Evolutionary conservation across 2,888 invertebrate species (phyloP), one percentile per base, ranked within the genome.

Genomic region (Polyommatus icarus): DNA sequence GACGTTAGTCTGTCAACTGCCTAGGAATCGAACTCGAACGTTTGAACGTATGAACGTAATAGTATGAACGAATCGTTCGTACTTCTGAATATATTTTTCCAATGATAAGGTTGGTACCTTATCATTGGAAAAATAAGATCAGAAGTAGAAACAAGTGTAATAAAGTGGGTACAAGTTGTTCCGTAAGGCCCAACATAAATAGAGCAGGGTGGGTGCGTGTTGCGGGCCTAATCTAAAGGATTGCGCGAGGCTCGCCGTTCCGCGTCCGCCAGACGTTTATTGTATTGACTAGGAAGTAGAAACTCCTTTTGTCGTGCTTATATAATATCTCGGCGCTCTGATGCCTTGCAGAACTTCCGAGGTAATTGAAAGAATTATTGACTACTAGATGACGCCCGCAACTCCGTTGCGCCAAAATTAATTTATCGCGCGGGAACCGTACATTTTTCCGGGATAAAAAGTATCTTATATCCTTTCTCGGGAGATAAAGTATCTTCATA

Each of bases 111-210:
- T n/a, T n/a, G 7, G 36, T 36, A 36, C 36, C 36, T 36, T 36
- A 36, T 7, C 7, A 36, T 36, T 36, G 7, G 36, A 36, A 7
- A 7, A 36, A 36, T 36, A 36, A 10, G 46, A 46, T 46, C 88
- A 90, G 90, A 91, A 86, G 18, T 91, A 91, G 90, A 89, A 92
- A 94, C 93, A 94, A 92, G 89, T 92, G 93, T 92, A 92, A 91
- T 92, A 93, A 92, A 93, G 90, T 89, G 92, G 91, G 91, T 92
- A 92, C 92, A 92, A 93, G 93, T 92, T 92, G 92, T 92, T 92
- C 90, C 89, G 89, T 90, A 89, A 88, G 72, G 90, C 87, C 89
- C 87, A 87, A 90, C 90, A 90, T 91, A 92, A 92, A 92, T 89
- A 92, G 88, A 86, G 89, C 88, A 88, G 87, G 82, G 82, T 83